Conservation (phyloP, 2,113 vertebrate species). For the Clarias batrachus region DNA sequence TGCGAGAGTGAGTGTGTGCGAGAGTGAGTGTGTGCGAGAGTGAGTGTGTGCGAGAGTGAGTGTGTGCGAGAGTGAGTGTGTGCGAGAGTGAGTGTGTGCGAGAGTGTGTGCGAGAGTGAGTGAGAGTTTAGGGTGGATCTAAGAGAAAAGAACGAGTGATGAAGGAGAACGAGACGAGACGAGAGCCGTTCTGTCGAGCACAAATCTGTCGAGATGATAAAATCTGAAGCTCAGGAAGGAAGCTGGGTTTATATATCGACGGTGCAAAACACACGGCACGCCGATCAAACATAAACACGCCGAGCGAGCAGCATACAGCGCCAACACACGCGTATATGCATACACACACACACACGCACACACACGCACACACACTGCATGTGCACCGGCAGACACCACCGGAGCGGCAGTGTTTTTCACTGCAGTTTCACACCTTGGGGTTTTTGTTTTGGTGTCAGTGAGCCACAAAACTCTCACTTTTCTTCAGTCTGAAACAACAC, state of each 20-base stretch:
- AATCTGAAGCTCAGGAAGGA: conserved; percentile 30
- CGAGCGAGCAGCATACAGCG: not conserved
- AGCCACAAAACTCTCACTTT: conserved; percentile 1
- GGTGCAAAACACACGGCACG: conserved; percentile 18
- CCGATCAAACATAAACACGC: conserved; percentile 13
- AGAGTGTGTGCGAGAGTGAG: too few relatives aligned
- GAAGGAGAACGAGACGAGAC: too few relatives aligned
- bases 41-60: too few relatives aligned
- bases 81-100: too few relatives aligned
- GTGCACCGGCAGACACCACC: not conserved
- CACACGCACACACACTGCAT: not conserved
- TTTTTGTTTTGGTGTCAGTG: conserved; percentile 25
- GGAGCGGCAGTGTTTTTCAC: not conserved
- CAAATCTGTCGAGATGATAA: not conserved
- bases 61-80: too few relatives aligned
- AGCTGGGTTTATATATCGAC: not conserved
- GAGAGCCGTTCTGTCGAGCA: not conserved
- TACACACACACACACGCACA: not conserved
- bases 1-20: too few relatives aligned
- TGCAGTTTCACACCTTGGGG: not conserved
- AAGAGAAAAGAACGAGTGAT: not conserved
- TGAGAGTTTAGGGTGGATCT: not conserved
- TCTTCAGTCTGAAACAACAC: too few relatives aligned
- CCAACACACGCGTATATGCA: not conserved
- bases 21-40: too few relatives aligned